Percentiles rank a stretch among this genome's conserved stretches.
Conservation (phyloP, 2,888 invertebrate genomes). For the Melanophora roralis region DNA sequence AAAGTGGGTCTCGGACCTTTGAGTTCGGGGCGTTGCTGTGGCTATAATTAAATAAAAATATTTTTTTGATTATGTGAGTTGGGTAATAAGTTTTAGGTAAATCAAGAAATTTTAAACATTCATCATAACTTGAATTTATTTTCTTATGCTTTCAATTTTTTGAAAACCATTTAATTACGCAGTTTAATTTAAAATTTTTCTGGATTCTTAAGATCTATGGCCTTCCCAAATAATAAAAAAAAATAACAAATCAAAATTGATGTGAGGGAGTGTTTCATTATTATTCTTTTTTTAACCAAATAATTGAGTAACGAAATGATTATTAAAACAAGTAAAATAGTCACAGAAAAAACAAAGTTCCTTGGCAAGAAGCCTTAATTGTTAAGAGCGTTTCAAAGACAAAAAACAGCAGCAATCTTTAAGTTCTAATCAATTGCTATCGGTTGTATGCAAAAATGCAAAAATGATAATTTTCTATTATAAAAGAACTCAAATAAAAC, state of each 20-base stretch:
- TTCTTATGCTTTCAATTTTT: too few relatives aligned
- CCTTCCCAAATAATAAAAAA: neutral
- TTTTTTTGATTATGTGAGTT: too few relatives aligned
- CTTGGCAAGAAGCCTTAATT: conserved; percentile 46
- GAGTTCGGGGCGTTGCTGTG: too few relatives aligned
- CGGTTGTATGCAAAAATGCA: neutral
- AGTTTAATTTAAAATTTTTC: too few relatives aligned
- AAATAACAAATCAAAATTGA: neutral
- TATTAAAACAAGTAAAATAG: conserved; percentile 6
- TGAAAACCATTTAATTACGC: too few relatives aligned
- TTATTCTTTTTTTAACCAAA: neutral
- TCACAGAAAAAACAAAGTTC: neutral
- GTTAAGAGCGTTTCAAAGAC: neutral
- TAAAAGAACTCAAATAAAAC: neutral
- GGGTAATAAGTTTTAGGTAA: too few relatives aligned
- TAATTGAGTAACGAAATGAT: conserved; percentile 36
- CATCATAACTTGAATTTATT: too few relatives aligned
- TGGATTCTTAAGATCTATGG: too few relatives aligned
- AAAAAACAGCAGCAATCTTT: conserved; percentile 11
- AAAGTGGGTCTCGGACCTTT: too few relatives aligned
- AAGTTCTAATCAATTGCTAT: conserved; percentile 49
- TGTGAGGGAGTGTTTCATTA: conserved; percentile 36
- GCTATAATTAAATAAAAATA: too few relatives aligned
- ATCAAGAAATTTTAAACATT: too few relatives aligned
- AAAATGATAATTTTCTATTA: conserved; percentile 42